A percentile compares a stretch with the other conserved stretches of the same genome.
Conservation (phyloP, 1,140 invertebrate species). For the Apolygus lucorum region DNA sequence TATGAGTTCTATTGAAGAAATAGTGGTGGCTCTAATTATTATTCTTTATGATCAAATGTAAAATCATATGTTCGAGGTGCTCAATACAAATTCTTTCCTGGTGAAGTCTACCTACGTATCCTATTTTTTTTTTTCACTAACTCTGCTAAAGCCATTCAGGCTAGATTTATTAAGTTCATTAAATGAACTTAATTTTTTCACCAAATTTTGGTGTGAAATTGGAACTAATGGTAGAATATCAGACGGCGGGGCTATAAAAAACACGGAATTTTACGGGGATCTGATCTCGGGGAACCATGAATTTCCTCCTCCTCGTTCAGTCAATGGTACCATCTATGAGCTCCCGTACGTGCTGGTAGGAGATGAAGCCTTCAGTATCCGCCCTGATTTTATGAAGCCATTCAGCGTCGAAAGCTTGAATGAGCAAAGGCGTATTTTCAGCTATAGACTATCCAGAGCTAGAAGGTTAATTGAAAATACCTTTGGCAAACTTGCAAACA, state of each 20-base stretch:
- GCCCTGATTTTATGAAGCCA: conserved; percentile 38
- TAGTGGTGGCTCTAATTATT: no score
- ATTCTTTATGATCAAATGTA: no score
- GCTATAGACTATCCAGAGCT: conserved; percentile 37
- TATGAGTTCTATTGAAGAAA: no score
- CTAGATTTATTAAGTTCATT: no score
- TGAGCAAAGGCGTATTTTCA: conserved; percentile 37
- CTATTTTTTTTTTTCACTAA: no score
- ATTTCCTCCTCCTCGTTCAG: not conserved
- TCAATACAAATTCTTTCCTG: no score
- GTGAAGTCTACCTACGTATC: no score
- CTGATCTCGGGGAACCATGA: not conserved
- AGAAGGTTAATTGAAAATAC: conserved; percentile 40
- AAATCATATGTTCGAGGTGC: no score
- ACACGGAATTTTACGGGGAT: conserved; percentile 24
- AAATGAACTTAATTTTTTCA: no score
- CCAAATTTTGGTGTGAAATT: conserved; percentile 39
- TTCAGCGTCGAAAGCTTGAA: conserved; percentile 32
- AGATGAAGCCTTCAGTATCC: conserved; percentile 41
- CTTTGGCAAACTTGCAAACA: conserved; percentile 41
- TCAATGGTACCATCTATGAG: not conserved
- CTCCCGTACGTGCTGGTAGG: conserved; percentile 36
- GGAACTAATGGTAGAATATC: conserved; percentile 38
- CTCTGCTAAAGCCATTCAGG: no score
- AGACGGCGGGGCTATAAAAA: conserved; percentile 37